These are phyloP conservation scores for Nebria salina DNA, from an alignment of 2,888 invertebrate genomes.

Conservation along the genomic window DNA sequence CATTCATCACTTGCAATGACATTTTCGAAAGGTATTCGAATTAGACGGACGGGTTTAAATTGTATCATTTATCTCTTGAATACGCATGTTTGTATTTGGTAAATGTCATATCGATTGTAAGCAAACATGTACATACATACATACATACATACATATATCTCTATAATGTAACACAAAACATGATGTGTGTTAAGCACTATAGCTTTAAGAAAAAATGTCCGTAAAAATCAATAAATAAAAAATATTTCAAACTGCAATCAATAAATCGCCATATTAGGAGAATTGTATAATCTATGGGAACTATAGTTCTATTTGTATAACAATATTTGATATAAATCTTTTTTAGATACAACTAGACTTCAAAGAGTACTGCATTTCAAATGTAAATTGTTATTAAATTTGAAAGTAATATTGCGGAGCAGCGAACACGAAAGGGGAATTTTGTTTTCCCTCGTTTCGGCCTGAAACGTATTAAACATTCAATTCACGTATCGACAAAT, in stretches of 20 bases:
- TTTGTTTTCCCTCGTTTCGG: not conserved
- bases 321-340: too few species aligned
- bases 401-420: constrained; percentile 30
- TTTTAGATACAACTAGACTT: not conserved
- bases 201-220: too few species aligned
- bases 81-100: constrained; percentile 21
- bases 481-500: constrained; percentile 43
- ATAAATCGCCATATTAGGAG: too few species aligned
- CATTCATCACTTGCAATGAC: constrained; percentile 44
- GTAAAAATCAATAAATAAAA: too few species aligned
- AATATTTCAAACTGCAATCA: too few species aligned
- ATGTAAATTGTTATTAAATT: constrained; percentile 41
- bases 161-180: too few species aligned
- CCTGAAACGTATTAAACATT: constrained; percentile 31
- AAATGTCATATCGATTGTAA: constrained; percentile 25
- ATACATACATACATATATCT: too few species aligned
- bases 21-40: constrained; percentile 44
- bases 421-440: not conserved
- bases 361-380: constrained; percentile 10
- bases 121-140: not conserved
- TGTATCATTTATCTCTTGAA: constrained; percentile 36
- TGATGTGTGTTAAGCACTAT: too few species aligned
- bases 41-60: constrained; percentile 45
- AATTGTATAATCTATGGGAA: too few species aligned
- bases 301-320: too few species aligned